Base-by-base conservation (phyloP, 2,888 invertebrate species). In the Teinopalpus imperialis region DNA sequence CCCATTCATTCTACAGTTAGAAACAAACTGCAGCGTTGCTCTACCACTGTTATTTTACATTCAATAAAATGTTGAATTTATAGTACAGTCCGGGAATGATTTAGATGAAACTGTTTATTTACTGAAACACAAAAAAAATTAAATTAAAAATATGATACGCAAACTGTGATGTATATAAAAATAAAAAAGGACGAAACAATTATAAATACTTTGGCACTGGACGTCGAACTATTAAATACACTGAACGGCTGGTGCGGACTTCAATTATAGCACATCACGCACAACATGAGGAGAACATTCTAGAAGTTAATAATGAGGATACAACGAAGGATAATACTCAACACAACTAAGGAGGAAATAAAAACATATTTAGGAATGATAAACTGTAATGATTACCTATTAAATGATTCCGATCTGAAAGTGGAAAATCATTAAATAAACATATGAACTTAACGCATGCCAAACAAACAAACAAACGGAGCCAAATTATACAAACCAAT, bases 331-430 rank as follows among this genome's bases (percentile, higher is more conserved):
- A 67, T 65, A 66, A 74, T 81, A 32, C 16, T 32, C 12, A 27
- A 39, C 12, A 45, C 79, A 74, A 69, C 80, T 80, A 86, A 59
- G 69, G 66, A 69, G 63, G 61, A 66, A 57, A 59, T 63, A 74
- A 72, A 66, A 62, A 66, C 71, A 58, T 51, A 55, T 52, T 67
- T 12, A 20, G 32, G 73, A 68, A 74, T 73, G 72, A 66, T 70
- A 75, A 65, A 74, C 65, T 73, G 65, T 73, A 77, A 77, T 76
- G 78, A 76, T 89, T 89, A 89, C 89, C 89, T 86, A 88, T 77
- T 81, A 85, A 82, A 88, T 89, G 89, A 88, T 83, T 88, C 89
- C 89, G 89, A 89, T 89, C 89, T 89, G 89, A 88, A 89, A 89
- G 77, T 85, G 82, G 82, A 83, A 87, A 88, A 74, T 66, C 55